Evolutionary conservation across 30 jellyfish, hydroid and myxozoan genomes (phyloP).

Genomic region (Hydractinia echinata): DNA sequence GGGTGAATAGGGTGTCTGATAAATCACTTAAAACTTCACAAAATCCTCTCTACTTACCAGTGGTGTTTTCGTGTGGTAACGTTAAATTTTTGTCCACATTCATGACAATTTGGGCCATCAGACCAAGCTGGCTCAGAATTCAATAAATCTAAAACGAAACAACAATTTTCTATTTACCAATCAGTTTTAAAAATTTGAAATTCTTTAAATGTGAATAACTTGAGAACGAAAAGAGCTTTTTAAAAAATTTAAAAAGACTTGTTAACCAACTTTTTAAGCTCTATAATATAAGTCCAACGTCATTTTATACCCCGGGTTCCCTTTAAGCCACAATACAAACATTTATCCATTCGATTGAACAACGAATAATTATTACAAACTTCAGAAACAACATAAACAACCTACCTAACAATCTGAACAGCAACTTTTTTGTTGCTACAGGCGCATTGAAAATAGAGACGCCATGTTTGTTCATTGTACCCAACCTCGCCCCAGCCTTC

Average conservation of each 20-base stretch:
- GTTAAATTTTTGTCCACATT: conserved; percentile 79
- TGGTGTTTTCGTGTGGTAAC: conserved; percentile 90
- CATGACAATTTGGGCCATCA: conserved; percentile 95
- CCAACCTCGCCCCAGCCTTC: conserved; percentile 85
- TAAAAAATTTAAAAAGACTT: too few relatives aligned
- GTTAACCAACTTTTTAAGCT: too few relatives aligned
- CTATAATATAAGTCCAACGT: too few relatives aligned
- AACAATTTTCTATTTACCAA: background rate
- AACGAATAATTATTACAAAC: too few relatives aligned
- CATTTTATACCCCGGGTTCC: too few relatives aligned
- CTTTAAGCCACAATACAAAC: too few relatives aligned
- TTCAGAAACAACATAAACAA: background rate
- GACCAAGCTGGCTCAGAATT: conserved; percentile 96
- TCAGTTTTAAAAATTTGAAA: too few relatives aligned
- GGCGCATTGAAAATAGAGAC: conserved; percentile 86
- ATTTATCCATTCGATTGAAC: background rate
- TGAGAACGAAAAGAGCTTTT: too few relatives aligned
- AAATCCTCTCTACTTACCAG: conserved; percentile 46
- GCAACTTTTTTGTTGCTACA: conserved; percentile 85
- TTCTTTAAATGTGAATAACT: too few relatives aligned
- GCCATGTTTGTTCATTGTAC: conserved; percentile 78
- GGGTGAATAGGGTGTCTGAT: background rate
- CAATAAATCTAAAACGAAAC: conserved; percentile 46
- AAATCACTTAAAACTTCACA: background rate
- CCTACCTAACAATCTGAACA: conserved; percentile 79